Evolutionary conservation across 2,113 vertebrate species (phyloP), one percentile per base, ranked within the genome.

Genomic region (Phoxinus phoxinus): DNA sequence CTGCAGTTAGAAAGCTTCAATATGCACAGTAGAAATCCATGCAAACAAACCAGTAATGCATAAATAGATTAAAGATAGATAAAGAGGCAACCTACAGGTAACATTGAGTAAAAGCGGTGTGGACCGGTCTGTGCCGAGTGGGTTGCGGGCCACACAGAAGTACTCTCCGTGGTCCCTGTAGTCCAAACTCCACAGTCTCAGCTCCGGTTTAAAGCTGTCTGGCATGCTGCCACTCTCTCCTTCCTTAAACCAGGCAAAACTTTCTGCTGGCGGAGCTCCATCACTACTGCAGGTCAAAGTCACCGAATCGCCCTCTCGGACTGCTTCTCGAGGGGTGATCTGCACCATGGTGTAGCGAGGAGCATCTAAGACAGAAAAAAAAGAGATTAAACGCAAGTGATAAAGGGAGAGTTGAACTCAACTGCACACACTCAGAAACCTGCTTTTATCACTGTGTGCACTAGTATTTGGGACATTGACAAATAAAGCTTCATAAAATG

Each of bases 231-330:
- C 92, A n/a, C 90, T 94, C 71, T 94, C 93, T 82, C 91, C 90
- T 86, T 95, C 94, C 90, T 92, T 94, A 87, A 94, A 95, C 95
- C 95, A 95, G 23, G 92, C 93, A 53, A 89, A 95, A 90, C 94
- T 95, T 91, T 95, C 94, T 9, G 92, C 94, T 19, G 93, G 92
- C 0, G 95, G 95, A 71, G 94, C 91, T 27, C 92, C 95, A 8
- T 93, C 92, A 48, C 94, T 95, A 61, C 83, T 91, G 92, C 95
- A 95, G 72, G 91, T 93, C 79, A 95, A 87, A 63, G 92, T 94
- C 84, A 94, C 92, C 0, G 93, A 92, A 0, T 79, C 90, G 0
- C 94, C 94, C 87, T 94, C 95, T 6, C 86, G 27, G 71, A 93
- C 48, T 13, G 87, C 89, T 27, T 90, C 92, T 0, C 1, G 69